A percentile compares a stretch with the other conserved stretches of the same genome.
These are phyloP conservation scores for Meta bourneti DNA, from an alignment of 2,888 invertebrate genomes.

Conservation along the genomic window DNA sequence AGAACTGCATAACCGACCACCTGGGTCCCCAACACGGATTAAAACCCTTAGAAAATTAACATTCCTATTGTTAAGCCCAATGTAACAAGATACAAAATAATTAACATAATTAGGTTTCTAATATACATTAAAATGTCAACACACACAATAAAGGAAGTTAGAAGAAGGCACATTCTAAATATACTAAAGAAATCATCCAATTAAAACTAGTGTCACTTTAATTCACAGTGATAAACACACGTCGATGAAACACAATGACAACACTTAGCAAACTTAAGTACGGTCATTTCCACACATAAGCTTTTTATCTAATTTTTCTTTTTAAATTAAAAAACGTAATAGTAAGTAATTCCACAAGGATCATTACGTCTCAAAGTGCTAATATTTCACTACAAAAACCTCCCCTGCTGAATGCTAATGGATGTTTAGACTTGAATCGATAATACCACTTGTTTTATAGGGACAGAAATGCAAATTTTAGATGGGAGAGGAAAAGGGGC, in stretches of 20 bases:
- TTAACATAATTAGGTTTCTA: too few relatives aligned
- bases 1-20: too few relatives aligned
- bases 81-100: too few relatives aligned
- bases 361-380: constrained; percentile 32
- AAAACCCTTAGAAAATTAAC: too few relatives aligned
- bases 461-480: constrained; percentile 51
- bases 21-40: too few relatives aligned
- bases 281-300: constrained; percentile 11
- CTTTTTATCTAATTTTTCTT: constrained; percentile 31
- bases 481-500: background rate
- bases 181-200: constrained; percentile 11
- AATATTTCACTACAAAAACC: constrained; percentile 50
- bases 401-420: constrained; percentile 43
- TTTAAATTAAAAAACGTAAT: constrained; percentile 21
- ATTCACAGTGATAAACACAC: constrained; percentile 31
- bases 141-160: too few relatives aligned
- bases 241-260: background rate
- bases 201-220: constrained; percentile 24
- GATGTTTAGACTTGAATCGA: constrained; percentile 48
- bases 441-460: constrained; percentile 6
- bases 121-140: too few relatives aligned
- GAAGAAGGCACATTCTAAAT: too few relatives aligned
- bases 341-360: background rate
- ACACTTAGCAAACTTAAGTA: constrained; percentile 29
- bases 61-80: too few relatives aligned